phyloP scores from a whole-genome alignment of 1,140 invertebrate species.

The Apis mellifera region Amel_HAv3.1 CM009934.2:2847501-2848000 shows the following conservation, averaged over 20 bases:
- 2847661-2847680: neutral
- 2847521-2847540: neutral
- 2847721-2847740: neutral
- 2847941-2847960: neutral
- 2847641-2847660: neutral
- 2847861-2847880: neutral
- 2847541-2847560: neutral
- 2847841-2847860: neutral
- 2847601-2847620: neutral
- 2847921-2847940: neutral
- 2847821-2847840: neutral
- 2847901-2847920: too few relatives aligned
- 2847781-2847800: neutral
- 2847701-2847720: neutral
- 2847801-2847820: neutral
- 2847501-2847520: neutral
- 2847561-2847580: neutral
- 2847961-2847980: conserved; percentile 20
- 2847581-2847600: neutral
- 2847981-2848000: neutral
- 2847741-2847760: neutral
- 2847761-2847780: neutral
- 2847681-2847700: neutral
- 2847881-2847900: neutral
- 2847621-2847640: neutral